Conservation (phyloP, 2,113 vertebrate species). For the Pluvianellus socialis region DNA sequence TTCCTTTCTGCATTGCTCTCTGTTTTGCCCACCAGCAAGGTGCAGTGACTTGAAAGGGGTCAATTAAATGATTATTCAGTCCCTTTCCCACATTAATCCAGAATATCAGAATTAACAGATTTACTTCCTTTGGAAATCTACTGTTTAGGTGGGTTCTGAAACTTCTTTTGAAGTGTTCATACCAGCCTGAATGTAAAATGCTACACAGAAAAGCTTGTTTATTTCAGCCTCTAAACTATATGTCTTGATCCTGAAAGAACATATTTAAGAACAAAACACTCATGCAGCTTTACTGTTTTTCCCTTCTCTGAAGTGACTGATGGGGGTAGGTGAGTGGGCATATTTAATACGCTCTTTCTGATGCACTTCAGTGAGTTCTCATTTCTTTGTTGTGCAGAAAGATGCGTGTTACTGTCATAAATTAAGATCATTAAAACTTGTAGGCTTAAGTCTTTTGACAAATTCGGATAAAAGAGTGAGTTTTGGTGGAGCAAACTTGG, state of each 20-base stretch:
- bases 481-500: not conserved
- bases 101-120: not conserved
- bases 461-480: not conserved
- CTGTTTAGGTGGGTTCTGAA: not conserved
- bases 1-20: not conserved
- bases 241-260: not conserved
- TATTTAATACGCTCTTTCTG: not conserved
- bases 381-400: not conserved
- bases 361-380: not conserved
- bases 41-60: not conserved
- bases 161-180: not conserved
- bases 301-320: not conserved
- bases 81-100: not conserved
- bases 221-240: not conserved
- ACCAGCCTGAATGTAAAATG: not conserved
- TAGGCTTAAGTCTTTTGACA: not conserved
- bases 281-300: not conserved
- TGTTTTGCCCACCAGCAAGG: not conserved
- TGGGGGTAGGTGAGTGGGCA: not conserved
- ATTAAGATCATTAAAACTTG: not conserved
- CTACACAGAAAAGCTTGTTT: not conserved
- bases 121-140: not conserved
- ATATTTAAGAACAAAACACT: not conserved
- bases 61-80: not conserved
- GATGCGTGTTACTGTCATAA: not conserved